Evolutionary conservation across 2,113 vertebrate species (phyloP), one percentile per base, ranked within the genome.

Genomic region (Clarias macrocephalus): DNA sequence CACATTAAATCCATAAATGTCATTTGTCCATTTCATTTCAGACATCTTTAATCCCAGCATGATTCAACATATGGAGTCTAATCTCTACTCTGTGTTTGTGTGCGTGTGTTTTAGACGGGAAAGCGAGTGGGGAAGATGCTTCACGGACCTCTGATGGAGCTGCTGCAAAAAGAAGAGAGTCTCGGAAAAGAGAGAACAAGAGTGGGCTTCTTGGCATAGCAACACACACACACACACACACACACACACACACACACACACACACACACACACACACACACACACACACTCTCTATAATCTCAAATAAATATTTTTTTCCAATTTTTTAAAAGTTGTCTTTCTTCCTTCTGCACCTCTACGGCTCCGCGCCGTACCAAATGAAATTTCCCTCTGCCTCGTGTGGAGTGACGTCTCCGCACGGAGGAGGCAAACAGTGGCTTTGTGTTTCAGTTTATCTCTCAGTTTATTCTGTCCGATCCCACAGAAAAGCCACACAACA

Each of bases 171-270:
- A 92, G 97, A 99, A 88, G 97, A 99, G 89, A 94, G 90, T 90
- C 90, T 98, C 87, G 97, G 98, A 28, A 94, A 94, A 54, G 94
- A 94, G 60, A 94, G 95, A 81, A 94, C 95, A 89, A 99, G 97
- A 93, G 96, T 99, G 25, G 98, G 98, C 79, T 99, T 99, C 93
- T 93, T 99, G 23, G 96, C 96, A 85, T 99, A 93, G 90, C n/a
- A 85, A 57, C 10, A 33, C 13, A 28, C 25, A 9, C 12, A 56
- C 3, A 2, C 23, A 30, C 12, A 6, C 84, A 25, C 23, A 12
- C 3, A 2, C 23, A 30, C 12, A 6, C 84, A 25, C 23, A 12
- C 3, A 57, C 10, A 33, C 13, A 28, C 25, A 9, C 12, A 56
- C 3, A 2, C 23, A 30, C 12, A 6, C 84, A 25, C 23, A 12